Conservation (phyloP, 2,113 vertebrate species). For the Cnemophilus loriae region DNA sequence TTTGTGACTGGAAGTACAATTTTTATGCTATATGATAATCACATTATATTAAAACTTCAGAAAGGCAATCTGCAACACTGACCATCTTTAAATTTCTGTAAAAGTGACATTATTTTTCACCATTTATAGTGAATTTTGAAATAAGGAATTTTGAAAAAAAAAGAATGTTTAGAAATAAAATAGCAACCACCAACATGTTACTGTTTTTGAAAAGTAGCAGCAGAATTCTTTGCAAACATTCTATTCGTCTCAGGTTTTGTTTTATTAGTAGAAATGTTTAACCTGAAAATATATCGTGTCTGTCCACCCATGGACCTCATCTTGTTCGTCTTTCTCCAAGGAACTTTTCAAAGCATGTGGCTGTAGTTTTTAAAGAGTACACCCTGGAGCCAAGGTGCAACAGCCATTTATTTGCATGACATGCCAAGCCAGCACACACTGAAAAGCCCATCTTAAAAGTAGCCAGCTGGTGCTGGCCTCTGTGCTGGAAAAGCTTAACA, state of each 20-base stretch:
- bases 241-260: not conserved
- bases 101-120: not conserved
- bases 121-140: not conserved
- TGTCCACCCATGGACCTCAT: not conserved
- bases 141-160: not conserved
- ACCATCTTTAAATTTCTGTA: not conserved
- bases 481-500: not conserved
- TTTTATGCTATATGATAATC: not conserved
- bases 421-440: not conserved
- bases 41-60: not conserved
- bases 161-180: not conserved
- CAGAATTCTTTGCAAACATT: not conserved
- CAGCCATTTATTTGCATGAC: not conserved
- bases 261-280: not conserved
- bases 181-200: accelerated
- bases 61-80: not conserved
- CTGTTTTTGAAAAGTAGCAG: not conserved
- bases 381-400: not conserved
- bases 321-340: not conserved
- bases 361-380: not conserved
- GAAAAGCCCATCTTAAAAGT: not conserved
- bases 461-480: not conserved
- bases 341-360: not conserved
- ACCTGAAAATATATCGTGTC: not conserved
- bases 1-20: not conserved